These are phyloP conservation scores for zebrafish (Danio rerio) DNA, from an alignment of 2,113 vertebrate genomes.

Conservation along the genomic window DNA sequence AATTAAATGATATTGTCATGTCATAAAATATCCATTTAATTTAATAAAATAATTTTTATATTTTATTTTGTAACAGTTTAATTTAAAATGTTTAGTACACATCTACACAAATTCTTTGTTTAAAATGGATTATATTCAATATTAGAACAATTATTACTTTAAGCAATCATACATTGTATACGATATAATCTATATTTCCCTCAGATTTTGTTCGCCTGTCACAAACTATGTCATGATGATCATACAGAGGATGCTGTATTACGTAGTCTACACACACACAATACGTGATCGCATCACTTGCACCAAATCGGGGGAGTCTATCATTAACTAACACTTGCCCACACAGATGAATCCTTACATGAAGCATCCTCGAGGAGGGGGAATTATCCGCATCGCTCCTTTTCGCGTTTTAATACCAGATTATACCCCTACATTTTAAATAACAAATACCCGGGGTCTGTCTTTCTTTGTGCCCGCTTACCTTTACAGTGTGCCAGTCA, in stretches of 20 bases:
- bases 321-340: conserved; percentile 22
- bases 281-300: conserved; percentile 34
- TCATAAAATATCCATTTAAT: not conserved
- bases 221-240: conserved; percentile 23
- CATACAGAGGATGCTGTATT: conserved; percentile 25
- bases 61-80: not conserved
- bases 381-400: not conserved
- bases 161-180: not conserved
- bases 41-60: not conserved
- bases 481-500: conserved; percentile 16
- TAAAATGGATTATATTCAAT: not conserved
- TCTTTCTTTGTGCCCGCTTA: conserved; percentile 5
- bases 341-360: not conserved
- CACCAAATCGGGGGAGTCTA: conserved; percentile 21
- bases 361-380: not conserved
- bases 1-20: not conserved
- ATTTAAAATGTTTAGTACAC: not conserved
- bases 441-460: not conserved
- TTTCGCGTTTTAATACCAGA: not conserved
- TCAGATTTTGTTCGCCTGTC: not conserved
- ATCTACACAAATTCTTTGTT: not conserved
- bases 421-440: not conserved
- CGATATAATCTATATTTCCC: not conserved
- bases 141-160: not conserved
- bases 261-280: conserved; percentile 38